A percentile compares a stretch with the other conserved stretches of the same genome.
These are phyloP conservation scores for Zoanthus solanderi DNA, from an alignment of 92 coral and sea anemone genomes.

Conservation along the genomic window DNA sequence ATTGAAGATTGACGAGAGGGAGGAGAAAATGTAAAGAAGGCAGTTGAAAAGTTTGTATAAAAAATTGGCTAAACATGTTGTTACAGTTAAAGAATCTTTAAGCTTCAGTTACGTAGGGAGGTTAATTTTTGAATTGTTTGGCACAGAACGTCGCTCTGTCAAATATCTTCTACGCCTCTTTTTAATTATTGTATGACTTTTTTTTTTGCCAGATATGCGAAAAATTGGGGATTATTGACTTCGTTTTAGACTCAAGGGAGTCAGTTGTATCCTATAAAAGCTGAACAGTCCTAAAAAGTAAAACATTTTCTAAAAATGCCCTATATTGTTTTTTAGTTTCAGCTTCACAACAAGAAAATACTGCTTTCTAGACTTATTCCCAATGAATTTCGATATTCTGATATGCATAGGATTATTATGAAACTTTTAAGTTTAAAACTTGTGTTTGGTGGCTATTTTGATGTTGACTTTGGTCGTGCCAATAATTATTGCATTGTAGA, in stretches of 20 bases:
- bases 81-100: background rate
- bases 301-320: constrained; percentile 22
- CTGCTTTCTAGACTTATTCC: constrained; percentile 34
- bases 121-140: too few relatives aligned
- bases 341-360: constrained; percentile 24
- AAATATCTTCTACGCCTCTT: too few relatives aligned
- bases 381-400: constrained; percentile 12
- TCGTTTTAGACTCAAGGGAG: constrained; percentile 31
- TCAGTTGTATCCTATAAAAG: constrained; percentile 25
- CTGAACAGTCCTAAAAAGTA: constrained; percentile 12
- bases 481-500: constrained; percentile 30
- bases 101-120: too few relatives aligned
- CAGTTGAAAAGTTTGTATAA: constrained; percentile 16
- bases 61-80: constrained; percentile 21
- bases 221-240: constrained; percentile 24
- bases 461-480: constrained; percentile 8
- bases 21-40: constrained; percentile 30
- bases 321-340: constrained; percentile 28
- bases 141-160: too few relatives aligned
- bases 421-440: background rate
- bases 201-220: constrained; percentile 18
- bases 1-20: constrained; percentile 24
- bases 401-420: constrained; percentile 7
- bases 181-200: background rate
- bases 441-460: constrained; percentile 23